These are phyloP conservation scores for Mongoloraphidia duomilia DNA, from an alignment of 2,888 invertebrate species.

Conservation along the genomic window DNA sequence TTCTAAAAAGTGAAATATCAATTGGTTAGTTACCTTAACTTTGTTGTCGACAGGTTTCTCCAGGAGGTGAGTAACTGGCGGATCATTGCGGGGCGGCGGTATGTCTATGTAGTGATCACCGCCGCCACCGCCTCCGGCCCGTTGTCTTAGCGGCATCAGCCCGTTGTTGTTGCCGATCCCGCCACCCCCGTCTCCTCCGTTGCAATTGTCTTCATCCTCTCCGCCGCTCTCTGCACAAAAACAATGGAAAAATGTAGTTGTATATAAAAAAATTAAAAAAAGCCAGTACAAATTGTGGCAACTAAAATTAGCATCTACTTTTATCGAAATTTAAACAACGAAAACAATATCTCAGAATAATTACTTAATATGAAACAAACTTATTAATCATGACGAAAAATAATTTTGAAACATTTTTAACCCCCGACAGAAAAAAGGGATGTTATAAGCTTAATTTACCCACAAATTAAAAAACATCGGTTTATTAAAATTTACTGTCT, in stretches of 20 bases:
- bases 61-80: conserved; percentile 39
- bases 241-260: conserved; percentile 7
- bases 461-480: no score
- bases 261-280: not conserved
- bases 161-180: conserved; percentile 28
- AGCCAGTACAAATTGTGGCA: not conserved
- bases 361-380: no score
- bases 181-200: conserved; percentile 24
- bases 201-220: conserved; percentile 38
- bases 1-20: no score
- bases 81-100: conserved; percentile 33
- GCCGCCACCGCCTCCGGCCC: conserved; percentile 23
- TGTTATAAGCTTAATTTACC: no score
- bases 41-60: conserved; percentile 58
- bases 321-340: not conserved
- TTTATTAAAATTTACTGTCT: no score
- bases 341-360: no score
- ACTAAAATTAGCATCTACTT: not conserved
- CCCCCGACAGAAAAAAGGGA: no score
- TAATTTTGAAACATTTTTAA: no score
- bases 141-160: conserved; percentile 9
- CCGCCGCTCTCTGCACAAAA: conserved; percentile 38
- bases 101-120: conserved; percentile 39
- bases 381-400: no score
- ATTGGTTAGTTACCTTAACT: conserved; percentile 46